These are phyloP conservation scores for Harpalus rufipes DNA, from an alignment of 2,888 invertebrate species.

Conservation along the genomic window DNA sequence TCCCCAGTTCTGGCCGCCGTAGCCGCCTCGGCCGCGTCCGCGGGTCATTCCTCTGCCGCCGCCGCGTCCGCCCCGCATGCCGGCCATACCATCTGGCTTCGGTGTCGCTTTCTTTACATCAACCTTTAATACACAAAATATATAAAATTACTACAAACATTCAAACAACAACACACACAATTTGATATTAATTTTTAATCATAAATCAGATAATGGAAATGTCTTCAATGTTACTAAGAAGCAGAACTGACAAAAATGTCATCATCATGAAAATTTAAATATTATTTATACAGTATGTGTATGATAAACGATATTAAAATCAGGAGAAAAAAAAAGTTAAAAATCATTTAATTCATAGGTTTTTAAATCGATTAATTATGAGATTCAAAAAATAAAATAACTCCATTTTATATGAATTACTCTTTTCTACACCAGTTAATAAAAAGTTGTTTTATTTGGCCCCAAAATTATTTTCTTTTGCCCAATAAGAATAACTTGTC, in stretches of 20 bases:
- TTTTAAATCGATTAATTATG: too few species aligned
- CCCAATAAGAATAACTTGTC: too few species aligned
- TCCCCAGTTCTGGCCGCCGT: conserved; percentile 83
- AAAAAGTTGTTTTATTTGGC: too few species aligned
- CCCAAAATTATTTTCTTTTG: too few species aligned
- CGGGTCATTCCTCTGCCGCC: conserved; percentile 84
- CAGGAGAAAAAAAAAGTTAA: too few species aligned
- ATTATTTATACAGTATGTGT: too few species aligned
- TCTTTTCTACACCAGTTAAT: too few species aligned
- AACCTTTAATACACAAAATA: conserved; percentile 79
- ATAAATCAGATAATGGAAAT: conserved; percentile 33
- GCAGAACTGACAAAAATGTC: conserved; percentile 70
- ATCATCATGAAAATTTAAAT: too few species aligned
- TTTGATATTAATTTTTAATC: not conserved
- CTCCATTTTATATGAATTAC: too few species aligned
- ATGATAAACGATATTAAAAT: too few species aligned
- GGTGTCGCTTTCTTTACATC: conserved; percentile 98
- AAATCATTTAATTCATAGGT: too few species aligned
- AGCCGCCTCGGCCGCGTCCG: conserved; percentile 85
- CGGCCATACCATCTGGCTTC: conserved; percentile 88
- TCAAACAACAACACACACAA: not conserved
- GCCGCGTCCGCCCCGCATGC: conserved; percentile 82
- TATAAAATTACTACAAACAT: conserved; percentile 8
- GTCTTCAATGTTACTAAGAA: conserved; percentile 70
- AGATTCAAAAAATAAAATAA: too few species aligned